Conservation (phyloP, 2,113 vertebrate genomes). For the Corapipo altera region DNA sequence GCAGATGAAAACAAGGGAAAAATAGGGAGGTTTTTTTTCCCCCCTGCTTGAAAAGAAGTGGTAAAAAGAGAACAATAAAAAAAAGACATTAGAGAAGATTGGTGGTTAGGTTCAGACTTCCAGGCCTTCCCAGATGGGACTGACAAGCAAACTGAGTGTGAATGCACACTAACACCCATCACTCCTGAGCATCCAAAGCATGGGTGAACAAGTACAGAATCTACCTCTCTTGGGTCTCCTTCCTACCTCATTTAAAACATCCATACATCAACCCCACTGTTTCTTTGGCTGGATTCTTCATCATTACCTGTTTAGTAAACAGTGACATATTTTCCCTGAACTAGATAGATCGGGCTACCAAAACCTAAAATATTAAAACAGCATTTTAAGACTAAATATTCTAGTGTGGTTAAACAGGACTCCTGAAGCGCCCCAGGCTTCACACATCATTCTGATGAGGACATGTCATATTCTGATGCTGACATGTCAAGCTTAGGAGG, state of each 20-base stretch:
- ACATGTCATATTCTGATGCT: slow-evolving; percentile 47
- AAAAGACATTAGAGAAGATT: background rate
- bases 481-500: slow-evolving; percentile 35
- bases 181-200: background rate
- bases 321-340: background rate
- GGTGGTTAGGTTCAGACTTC: background rate
- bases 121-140: background rate
- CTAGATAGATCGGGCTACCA: background rate
- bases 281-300: background rate
- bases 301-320: background rate
- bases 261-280: background rate
- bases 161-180: background rate
- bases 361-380: background rate
- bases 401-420: slow-evolving; percentile 13
- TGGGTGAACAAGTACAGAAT: background rate
- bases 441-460: slow-evolving; percentile 57
- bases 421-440: slow-evolving; percentile 47
- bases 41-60: background rate
- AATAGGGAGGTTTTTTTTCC: background rate
- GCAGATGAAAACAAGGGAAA: background rate
- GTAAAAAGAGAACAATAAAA: background rate
- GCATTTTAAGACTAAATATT: slow-evolving; percentile 34
- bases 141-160: background rate
- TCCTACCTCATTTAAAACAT: background rate
- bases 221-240: background rate